A percentile compares a stretch with the other conserved stretches of the same genome.
Conservation (phyloP, 2,888 invertebrate genomes). For the Dioctria linearis region DNA sequence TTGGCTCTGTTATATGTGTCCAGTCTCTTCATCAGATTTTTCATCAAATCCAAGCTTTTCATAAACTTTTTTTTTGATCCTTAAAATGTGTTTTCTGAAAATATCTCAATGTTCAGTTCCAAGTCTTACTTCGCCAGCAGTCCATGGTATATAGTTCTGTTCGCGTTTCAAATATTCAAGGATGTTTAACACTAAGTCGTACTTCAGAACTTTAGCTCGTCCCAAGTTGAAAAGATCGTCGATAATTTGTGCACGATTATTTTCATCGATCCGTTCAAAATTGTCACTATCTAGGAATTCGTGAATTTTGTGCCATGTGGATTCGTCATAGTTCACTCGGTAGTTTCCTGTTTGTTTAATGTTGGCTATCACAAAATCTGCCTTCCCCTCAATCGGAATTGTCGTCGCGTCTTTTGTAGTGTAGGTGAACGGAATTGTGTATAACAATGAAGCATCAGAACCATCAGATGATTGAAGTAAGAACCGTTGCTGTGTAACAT, state of each 20-base stretch:
- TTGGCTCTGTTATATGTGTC: conserved; percentile 75
- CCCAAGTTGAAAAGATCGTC: conserved; percentile 86
- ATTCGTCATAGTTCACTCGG: conserved; percentile 80
- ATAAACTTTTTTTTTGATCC: conserved; percentile 72
- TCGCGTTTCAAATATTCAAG: conserved; percentile 80
- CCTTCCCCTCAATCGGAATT: conserved; percentile 36
- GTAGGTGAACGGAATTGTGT: conserved; percentile 67
- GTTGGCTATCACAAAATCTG: conserved; percentile 69
- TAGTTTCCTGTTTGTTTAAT: conserved; percentile 72
- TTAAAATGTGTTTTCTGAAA: conserved; percentile 70
- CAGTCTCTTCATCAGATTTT: conserved; percentile 72
- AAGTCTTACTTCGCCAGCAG: conserved; percentile 72
- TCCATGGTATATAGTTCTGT: conserved; percentile 85
- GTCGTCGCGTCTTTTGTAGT: conserved; percentile 60
- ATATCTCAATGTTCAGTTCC: conserved; percentile 62
- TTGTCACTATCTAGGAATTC: conserved; percentile 68
- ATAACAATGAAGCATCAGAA: conserved; percentile 64
- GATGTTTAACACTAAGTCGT: conserved; percentile 77
- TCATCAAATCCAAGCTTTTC: conserved; percentile 72
- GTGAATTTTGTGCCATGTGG: conserved; percentile 78
- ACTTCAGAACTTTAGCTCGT: conserved; percentile 76
- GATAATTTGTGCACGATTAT: conserved; percentile 84
- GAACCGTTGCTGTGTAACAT: conserved; percentile 64
- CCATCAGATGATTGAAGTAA: conserved; percentile 60
- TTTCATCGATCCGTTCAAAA: conserved; percentile 73